Evolutionary conservation across 2,797 vertebrate species (phyloP).

Genomic region (Enteromius unitaeniatus): DNA sequence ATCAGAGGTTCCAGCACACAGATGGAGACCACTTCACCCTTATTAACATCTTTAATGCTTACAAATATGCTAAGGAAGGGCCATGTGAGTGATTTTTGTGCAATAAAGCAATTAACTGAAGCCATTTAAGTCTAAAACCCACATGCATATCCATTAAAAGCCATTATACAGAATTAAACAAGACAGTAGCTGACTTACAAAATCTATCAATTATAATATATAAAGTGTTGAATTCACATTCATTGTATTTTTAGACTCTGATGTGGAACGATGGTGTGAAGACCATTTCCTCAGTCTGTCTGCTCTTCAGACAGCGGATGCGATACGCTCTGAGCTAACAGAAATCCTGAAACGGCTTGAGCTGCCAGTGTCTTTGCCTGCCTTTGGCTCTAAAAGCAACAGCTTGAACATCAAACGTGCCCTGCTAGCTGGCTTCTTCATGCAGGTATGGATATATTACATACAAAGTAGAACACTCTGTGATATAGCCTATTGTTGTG

Average conservation of each 20-base stretch:
- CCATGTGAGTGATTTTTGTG: conserved; percentile 67
- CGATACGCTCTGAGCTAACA: conserved; percentile 80
- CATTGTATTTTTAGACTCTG: conserved; percentile 64
- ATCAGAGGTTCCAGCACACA: conserved; percentile 83
- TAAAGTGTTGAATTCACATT: neutral
- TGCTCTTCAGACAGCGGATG: conserved; percentile 82
- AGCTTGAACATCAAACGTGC: conserved; percentile 82
- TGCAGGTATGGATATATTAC: conserved; percentile 80
- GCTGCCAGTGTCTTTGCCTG: conserved; percentile 86
- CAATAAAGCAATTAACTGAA: neutral
- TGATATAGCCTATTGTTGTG: neutral
- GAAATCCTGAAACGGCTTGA: conserved; percentile 86
- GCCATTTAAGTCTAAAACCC: neutral
- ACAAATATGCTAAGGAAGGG: conserved; percentile 79
- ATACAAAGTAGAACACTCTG: neutral
- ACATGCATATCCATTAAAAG: neutral
- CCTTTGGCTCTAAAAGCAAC: conserved; percentile 84
- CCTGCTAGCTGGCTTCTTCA: conserved; percentile 90
- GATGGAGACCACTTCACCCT: conserved; percentile 92
- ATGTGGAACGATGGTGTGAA: conserved; percentile 83
- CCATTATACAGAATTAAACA: neutral
- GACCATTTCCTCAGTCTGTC: conserved; percentile 82
- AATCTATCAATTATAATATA: neutral
- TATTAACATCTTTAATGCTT: conserved; percentile 88
- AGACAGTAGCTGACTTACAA: neutral